A percentile compares a stretch with the other conserved stretches of the same genome.
These are phyloP conservation scores for Pseudomyrmex gracilis DNA, from an alignment of 1,140 invertebrate species.

Conservation along the genomic window DNA sequence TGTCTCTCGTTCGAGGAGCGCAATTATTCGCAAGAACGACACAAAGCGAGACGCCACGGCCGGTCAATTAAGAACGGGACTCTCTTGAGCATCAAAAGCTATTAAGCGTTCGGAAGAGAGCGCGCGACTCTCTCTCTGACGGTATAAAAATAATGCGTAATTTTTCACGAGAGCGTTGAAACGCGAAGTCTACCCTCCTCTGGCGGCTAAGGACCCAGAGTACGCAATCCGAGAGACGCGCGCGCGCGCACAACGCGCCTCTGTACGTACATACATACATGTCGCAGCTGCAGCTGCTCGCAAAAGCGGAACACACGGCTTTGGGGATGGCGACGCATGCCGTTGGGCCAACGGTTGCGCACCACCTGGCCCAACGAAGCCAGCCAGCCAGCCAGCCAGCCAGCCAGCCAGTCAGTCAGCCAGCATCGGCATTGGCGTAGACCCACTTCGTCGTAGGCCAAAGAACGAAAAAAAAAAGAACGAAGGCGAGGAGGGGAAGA, in stretches of 20 bases:
- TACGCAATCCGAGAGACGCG: slow-evolving; percentile 31
- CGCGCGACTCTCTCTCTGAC: neutral
- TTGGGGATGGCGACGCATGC: slow-evolving; percentile 74
- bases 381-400: slow-evolving; percentile 80
- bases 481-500: neutral
- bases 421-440: slow-evolving; percentile 79
- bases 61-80: neutral
- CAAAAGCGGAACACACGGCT: slow-evolving; percentile 76
- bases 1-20: neutral
- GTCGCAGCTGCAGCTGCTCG: slow-evolving; percentile 79
- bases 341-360: slow-evolving; percentile 81
- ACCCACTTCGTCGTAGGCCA: slow-evolving; percentile 49
- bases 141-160: neutral
- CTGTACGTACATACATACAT: slow-evolving; percentile 40
- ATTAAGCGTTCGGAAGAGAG: neutral
- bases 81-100: neutral
- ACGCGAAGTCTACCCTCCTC: slow-evolving; percentile 26
- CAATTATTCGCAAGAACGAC: neutral
- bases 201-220: neutral
- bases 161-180: slow-evolving; percentile 7
- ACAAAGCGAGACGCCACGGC: neutral
- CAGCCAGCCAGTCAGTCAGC: slow-evolving; percentile 80
- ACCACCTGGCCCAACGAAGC: slow-evolving; percentile 82
- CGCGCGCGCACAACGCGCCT: slow-evolving; percentile 34
- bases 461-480: slow-evolving; percentile 60